A percentile compares a stretch with the other conserved stretches of the same genome.
Conservation (phyloP, 2,113 vertebrate genomes). For the Poecilia latipinna region DNA sequence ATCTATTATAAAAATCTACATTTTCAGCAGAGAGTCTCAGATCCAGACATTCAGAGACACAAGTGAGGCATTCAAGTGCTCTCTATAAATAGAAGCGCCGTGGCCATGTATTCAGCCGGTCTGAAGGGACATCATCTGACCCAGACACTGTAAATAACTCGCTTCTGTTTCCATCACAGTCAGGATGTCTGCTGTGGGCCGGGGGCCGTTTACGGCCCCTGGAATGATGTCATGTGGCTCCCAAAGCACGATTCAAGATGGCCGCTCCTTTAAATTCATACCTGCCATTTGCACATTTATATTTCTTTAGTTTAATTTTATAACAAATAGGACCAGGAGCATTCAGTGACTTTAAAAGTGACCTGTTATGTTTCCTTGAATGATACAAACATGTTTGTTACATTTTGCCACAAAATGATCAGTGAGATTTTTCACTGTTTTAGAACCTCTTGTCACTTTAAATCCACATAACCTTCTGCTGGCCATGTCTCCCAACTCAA, state of each 20-base stretch:
- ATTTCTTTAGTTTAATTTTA: neutral
- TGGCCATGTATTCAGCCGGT: slow-evolving; percentile 15
- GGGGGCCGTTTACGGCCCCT: neutral
- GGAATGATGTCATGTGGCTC: too few relatives aligned
- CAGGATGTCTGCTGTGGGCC: neutral
- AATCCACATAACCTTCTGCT: too few relatives aligned
- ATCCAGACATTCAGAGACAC: slow-evolving; percentile 21
- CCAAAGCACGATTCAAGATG: too few relatives aligned
- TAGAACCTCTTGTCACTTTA: too few relatives aligned
- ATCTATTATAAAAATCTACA: too few relatives aligned
- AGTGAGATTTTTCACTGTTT: too few relatives aligned
- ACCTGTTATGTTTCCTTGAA: too few relatives aligned
- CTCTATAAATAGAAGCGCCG: slow-evolving; percentile 11
- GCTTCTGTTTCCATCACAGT: neutral
- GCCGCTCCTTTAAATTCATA: too few relatives aligned
- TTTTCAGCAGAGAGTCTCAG: neutral
- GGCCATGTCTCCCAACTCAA: too few relatives aligned
- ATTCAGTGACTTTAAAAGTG: neutral
- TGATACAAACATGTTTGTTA: too few relatives aligned
- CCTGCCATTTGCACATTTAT: too few relatives aligned
- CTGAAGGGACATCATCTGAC: slow-evolving; percentile 10
- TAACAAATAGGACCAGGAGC: neutral
- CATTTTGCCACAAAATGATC: too few relatives aligned
- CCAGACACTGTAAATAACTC: neutral
- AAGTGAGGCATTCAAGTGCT: slow-evolving; percentile 11